Percentiles rank a stretch among this genome's conserved stretches.
Evolutionary conservation across 2,797 vertebrate species (phyloP).

Genomic region (Odontamblyopus lacepedii): DNA sequence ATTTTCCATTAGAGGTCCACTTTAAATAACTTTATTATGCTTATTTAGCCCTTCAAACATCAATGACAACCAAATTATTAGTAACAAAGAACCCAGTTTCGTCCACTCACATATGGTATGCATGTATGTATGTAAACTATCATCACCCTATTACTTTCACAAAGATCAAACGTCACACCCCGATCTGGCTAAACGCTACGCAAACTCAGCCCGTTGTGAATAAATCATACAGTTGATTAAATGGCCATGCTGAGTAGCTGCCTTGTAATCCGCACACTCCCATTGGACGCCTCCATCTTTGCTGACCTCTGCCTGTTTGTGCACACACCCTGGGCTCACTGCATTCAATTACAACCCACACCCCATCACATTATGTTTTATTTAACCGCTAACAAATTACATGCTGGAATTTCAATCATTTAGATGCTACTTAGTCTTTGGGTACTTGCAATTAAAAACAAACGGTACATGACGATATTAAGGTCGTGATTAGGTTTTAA

Average conservation of each 20-base stretch:
- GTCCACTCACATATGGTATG: background rate
- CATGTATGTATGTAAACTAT: background rate
- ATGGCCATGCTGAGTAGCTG: slow-evolving; percentile 47
- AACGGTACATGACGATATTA: slow-evolving; percentile 33
- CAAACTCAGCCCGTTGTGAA: slow-evolving; percentile 54
- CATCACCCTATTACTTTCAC: background rate
- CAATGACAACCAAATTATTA: too few relatives aligned
- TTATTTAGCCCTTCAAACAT: too few relatives aligned
- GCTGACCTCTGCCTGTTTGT: slow-evolving; percentile 48
- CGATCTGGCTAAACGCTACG: slow-evolving; percentile 28
- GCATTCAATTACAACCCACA: slow-evolving; percentile 38
- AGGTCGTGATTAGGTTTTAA: slow-evolving; percentile 52
- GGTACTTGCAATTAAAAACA: slow-evolving; percentile 26
- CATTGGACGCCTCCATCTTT: slow-evolving; percentile 49
- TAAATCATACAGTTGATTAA: slow-evolving; percentile 62
- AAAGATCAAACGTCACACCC: slow-evolving; percentile 9
- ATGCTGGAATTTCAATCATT: slow-evolving; percentile 6
- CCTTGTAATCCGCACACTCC: slow-evolving; percentile 59
- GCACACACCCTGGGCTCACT: slow-evolving; percentile 26
- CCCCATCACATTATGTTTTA: slow-evolving; percentile 23
- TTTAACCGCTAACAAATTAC: slow-evolving; percentile 11
- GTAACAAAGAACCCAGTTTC: background rate
- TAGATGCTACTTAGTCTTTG: background rate
- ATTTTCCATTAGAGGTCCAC: too few relatives aligned
- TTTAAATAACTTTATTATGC: too few relatives aligned